Conservation (phyloP, 1,140 invertebrate genomes). For the Samia ricini region DNA sequence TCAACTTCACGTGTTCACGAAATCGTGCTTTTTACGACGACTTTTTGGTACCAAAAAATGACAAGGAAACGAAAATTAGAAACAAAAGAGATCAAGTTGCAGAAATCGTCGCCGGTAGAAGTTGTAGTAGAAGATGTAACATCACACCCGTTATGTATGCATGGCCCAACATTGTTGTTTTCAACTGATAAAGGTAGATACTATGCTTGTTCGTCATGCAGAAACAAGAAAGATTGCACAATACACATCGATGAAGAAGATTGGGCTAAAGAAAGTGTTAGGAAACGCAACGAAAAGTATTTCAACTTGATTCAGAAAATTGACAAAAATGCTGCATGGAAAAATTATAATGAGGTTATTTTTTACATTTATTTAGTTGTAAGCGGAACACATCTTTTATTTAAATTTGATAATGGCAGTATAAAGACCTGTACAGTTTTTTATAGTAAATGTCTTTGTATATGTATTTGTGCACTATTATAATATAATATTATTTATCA, state of each 20-base stretch:
- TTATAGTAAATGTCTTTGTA: too few species aligned
- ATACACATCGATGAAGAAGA: slow-evolving; percentile 81
- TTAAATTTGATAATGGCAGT: too few species aligned
- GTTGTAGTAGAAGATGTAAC: slow-evolving; percentile 64
- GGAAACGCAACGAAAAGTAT: slow-evolving; percentile 73
- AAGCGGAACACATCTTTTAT: too few species aligned
- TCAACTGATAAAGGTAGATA: slow-evolving; percentile 79
- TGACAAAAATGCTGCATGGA: slow-evolving; percentile 71
- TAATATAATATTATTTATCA: too few species aligned
- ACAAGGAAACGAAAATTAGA: slow-evolving; percentile 53
- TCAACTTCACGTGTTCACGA: background rate
- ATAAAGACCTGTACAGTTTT: too few species aligned
- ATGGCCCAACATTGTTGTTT: slow-evolving; percentile 86
- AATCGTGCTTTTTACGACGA: background rate
- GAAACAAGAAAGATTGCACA: slow-evolving; percentile 88
- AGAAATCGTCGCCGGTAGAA: slow-evolving; percentile 51
- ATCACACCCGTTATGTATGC: slow-evolving; percentile 77
- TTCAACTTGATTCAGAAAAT: slow-evolving; percentile 73
- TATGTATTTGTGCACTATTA: too few species aligned
- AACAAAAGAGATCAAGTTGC: slow-evolving; percentile 18
- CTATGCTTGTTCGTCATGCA: slow-evolving; percentile 88
- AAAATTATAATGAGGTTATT: slow-evolving; percentile 73
- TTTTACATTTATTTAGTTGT: slow-evolving; percentile 18
- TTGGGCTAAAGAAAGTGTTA: slow-evolving; percentile 64
- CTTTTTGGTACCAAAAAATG: slow-evolving; percentile 23